Conservation (phyloP, 2,888 invertebrate genomes). For the Atherix ibis region DNA sequence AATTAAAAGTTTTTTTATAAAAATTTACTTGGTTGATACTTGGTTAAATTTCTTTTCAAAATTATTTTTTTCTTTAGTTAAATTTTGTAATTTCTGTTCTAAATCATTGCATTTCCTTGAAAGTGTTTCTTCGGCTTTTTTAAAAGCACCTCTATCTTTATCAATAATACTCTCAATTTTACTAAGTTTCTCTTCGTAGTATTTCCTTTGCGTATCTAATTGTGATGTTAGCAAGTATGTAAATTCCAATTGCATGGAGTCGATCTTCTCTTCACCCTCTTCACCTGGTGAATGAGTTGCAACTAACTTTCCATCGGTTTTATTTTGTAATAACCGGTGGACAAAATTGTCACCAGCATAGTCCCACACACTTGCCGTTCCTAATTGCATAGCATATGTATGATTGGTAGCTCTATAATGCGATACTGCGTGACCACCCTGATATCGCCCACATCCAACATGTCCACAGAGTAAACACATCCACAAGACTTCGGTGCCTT, state of each 20-base stretch:
- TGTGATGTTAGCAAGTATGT: conserved; percentile 92
- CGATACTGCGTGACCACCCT: conserved; percentile 82
- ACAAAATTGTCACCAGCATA: conserved; percentile 91
- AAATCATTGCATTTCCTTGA: conserved; percentile 34
- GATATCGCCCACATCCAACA: conserved; percentile 90
- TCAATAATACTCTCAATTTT: conserved; percentile 35
- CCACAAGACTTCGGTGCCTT: conserved; percentile 72
- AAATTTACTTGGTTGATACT: conserved; percentile 40
- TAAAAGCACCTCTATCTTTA: conserved; percentile 40
- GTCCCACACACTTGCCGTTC: conserved; percentile 97
- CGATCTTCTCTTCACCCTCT: conserved; percentile 68
- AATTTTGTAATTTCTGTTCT: conserved; percentile 35
- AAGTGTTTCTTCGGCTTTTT: conserved; percentile 36
- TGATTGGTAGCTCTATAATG: conserved; percentile 93
- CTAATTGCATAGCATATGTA: conserved; percentile 92
- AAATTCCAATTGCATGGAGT: conserved; percentile 90
- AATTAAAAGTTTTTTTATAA: neutral
- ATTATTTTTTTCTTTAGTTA: conserved; percentile 48
- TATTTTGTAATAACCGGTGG: conserved; percentile 87
- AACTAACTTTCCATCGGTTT: conserved; percentile 91
- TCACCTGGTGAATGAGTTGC: conserved; percentile 51
- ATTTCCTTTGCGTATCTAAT: conserved; percentile 80
- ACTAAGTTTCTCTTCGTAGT: conserved; percentile 69
- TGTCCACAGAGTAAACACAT: conserved; percentile 98
- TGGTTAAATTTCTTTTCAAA: conserved; percentile 55